phyloP scores from a whole-genome alignment of 1,140 invertebrate species.

The Cheumatopsyche charites region DNA sequence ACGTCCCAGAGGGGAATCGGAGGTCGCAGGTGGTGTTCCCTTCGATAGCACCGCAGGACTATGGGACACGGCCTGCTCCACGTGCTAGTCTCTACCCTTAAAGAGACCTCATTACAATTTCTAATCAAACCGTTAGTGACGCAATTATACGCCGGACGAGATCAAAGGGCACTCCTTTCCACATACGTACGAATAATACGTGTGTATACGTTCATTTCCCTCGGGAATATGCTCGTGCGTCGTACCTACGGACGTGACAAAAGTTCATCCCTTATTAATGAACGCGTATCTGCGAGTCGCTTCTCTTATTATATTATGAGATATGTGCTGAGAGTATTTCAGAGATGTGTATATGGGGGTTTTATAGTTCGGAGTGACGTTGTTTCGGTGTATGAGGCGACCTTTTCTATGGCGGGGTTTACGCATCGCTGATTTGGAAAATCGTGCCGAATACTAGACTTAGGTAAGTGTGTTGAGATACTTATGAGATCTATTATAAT shows the following conservation, averaged over 20 bases:
- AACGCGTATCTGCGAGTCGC: not conserved
- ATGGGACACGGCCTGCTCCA: not conserved
- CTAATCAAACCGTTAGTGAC: conserved; percentile 45
- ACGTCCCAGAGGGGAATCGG: conserved; percentile 1
- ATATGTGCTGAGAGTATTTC: no score
- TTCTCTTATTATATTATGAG: no score
- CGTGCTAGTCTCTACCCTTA: conserved; percentile 10
- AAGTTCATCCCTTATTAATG: conserved; percentile 33
- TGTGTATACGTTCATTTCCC: not conserved
- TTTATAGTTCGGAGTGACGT: no score
- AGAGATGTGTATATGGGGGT: no score
- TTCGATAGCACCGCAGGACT: not conserved
- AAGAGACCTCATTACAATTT: conserved; percentile 47
- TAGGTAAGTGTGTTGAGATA: no score
- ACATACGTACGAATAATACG: no score
- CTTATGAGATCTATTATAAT: no score
- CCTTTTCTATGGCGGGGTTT: not conserved
- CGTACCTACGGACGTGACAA: conserved; percentile 22
- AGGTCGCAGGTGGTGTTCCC: conserved; percentile 31
- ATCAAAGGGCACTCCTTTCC: conserved; percentile 35
- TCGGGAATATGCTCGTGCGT: not conserved
- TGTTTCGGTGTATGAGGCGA: not conserved
- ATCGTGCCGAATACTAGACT: no score
- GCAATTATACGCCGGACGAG: conserved; percentile 43
- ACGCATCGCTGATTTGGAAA: not conserved